A percentile compares a stretch with the other conserved stretches of the same genome.
Conservation (phyloP, 1,140 invertebrate genomes). For the Littorina saxatilis region DNA sequence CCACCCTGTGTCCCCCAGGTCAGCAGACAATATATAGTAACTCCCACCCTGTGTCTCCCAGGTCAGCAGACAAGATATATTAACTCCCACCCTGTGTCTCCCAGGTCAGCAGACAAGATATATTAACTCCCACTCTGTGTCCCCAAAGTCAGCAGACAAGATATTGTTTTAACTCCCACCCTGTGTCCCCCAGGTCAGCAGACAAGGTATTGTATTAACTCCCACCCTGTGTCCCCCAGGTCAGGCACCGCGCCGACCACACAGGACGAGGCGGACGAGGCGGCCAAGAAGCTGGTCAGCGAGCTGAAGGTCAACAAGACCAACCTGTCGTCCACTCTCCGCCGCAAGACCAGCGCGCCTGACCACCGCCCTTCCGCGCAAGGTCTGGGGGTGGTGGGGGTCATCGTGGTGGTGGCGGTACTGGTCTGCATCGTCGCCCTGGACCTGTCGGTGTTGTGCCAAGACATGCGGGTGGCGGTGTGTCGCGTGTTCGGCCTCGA, state of each 20-base stretch:
- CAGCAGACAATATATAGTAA: too few relatives aligned
- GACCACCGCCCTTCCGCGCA: constrained; percentile 2
- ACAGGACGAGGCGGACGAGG: background rate
- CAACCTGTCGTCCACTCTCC: constrained; percentile 6
- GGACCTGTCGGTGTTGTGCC: background rate
- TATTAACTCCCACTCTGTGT: too few relatives aligned
- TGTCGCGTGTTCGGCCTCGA: background rate
- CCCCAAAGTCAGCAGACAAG: background rate
- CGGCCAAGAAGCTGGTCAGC: background rate
- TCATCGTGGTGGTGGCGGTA: background rate
- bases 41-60: background rate
- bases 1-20: too few relatives aligned
- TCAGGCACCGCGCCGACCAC: background rate
- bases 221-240: background rate
- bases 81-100: too few relatives aligned
- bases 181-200: background rate
- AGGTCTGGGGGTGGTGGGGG: constrained; percentile 14
- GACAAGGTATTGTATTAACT: background rate
- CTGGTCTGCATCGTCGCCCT: background rate
- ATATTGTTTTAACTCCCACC: background rate
- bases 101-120: background rate
- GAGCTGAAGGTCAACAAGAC: background rate
- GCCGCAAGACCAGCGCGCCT: constrained; percentile 16
- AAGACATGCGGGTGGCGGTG: background rate
- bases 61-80: too few relatives aligned